Evolutionary conservation across 2,113 vertebrate genomes (phyloP).

Genomic region (Gallinago media): DNA sequence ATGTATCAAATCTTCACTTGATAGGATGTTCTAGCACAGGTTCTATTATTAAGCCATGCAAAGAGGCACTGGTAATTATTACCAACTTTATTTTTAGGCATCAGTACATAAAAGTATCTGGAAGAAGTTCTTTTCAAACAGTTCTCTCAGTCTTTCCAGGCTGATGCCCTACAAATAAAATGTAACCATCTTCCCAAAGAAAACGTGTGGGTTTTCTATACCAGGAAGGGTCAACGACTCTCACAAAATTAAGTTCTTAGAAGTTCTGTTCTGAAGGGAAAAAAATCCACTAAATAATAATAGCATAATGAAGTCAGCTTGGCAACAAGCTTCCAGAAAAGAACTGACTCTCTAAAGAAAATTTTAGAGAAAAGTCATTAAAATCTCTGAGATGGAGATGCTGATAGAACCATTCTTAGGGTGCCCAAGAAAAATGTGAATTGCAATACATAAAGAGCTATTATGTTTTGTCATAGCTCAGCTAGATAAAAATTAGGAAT

Average conservation of each 20-base stretch:
- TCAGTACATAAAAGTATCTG: neutral
- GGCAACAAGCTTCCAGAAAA: constrained; percentile 15
- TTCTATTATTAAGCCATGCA: neutral
- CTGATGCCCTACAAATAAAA: neutral
- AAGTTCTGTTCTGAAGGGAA: neutral
- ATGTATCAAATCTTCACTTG: neutral
- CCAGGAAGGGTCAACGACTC: neutral
- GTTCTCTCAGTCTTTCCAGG: neutral
- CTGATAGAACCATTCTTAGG: neutral
- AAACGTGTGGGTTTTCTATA: neutral
- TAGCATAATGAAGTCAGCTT: neutral
- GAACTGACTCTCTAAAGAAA: neutral
- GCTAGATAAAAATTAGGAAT: neutral
- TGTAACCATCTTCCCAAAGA: neutral
- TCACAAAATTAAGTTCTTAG: neutral
- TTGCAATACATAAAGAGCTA: neutral
- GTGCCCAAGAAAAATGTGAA: neutral
- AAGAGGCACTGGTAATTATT: constrained; percentile 13
- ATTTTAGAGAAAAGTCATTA: neutral
- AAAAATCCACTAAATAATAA: neutral
- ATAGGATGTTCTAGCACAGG: neutral
- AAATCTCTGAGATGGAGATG: neutral
- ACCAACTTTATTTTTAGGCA: constrained; percentile 11
- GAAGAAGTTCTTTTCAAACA: neutral
- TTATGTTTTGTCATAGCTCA: neutral